Evolutionary conservation across 2,888 invertebrate species (phyloP).

Genomic region (Agrypnus murinus): DNA sequence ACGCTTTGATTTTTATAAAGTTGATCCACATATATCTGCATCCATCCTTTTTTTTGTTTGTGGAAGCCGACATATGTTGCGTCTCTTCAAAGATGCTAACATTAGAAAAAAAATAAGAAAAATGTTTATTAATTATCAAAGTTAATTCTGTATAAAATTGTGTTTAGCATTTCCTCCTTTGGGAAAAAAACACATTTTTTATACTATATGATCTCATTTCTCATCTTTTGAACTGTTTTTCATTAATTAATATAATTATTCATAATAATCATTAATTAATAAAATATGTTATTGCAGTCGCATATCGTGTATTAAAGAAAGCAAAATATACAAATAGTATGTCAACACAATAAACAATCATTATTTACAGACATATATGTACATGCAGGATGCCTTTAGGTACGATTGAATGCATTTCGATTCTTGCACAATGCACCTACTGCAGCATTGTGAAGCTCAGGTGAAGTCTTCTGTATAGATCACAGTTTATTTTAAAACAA

Average conservation of each 20-base stretch:
- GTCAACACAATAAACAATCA: too few species aligned
- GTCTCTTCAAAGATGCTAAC: not conserved
- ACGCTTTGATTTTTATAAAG: conserved; percentile 33
- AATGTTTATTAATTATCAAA: not conserved
- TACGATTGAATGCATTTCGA: too few species aligned
- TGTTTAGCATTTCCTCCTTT: conserved; percentile 18
- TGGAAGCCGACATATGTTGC: conserved; percentile 8
- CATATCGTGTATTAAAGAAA: too few species aligned
- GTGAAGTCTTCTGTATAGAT: too few species aligned
- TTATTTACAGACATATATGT: too few species aligned
- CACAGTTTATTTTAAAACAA: too few species aligned
- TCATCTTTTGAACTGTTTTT: conserved; percentile 6
- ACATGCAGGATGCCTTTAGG: too few species aligned
- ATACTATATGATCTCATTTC: conserved; percentile 7
- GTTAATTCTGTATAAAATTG: not conserved
- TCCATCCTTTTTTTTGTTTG: conserved; percentile 40
- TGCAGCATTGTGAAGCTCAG: too few species aligned
- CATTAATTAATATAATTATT: conserved; percentile 9
- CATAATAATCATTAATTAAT: conserved; percentile 16
- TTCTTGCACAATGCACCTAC: too few species aligned
- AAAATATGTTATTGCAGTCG: too few species aligned
- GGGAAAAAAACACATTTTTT: conserved; percentile 2
- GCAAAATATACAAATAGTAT: too few species aligned
- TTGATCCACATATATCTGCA: conserved; percentile 21
- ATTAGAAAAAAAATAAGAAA: not conserved